Conservation (phyloP, 2,797 vertebrate species). For the Heliangelus exortis region DNA sequence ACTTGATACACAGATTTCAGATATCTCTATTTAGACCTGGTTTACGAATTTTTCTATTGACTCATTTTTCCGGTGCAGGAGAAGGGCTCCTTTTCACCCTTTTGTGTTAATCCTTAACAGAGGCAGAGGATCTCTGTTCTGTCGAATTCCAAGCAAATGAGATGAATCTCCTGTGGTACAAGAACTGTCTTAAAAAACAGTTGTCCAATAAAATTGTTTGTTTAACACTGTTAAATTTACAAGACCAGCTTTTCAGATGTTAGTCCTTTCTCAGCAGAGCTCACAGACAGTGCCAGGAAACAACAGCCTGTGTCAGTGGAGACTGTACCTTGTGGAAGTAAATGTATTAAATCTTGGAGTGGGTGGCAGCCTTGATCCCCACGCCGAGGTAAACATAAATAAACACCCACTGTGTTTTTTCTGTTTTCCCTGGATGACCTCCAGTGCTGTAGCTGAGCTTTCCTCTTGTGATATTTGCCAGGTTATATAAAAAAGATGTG, state of each 20-base stretch:
- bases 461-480: constrained; percentile 70
- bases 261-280: constrained; percentile 4
- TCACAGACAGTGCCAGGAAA: constrained; percentile 23
- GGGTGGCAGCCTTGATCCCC: constrained; percentile 9
- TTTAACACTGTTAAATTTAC: constrained; percentile 43
- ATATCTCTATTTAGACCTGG: background rate
- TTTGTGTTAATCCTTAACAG: background rate
- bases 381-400: constrained; percentile 63
- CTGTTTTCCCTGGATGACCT: constrained; percentile 50
- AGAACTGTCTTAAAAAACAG: background rate
- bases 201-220: background rate
- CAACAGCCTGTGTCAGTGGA: background rate
- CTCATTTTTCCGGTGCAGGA: background rate
- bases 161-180: background rate
- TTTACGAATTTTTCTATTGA: background rate
- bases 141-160: background rate
- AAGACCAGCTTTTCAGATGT: constrained; percentile 20
- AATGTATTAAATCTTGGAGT: constrained; percentile 20
- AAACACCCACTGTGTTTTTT: constrained; percentile 51
- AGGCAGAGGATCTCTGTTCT: background rate
- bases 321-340: constrained; percentile 7
- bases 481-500: constrained; percentile 63
- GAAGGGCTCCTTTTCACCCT: background rate
- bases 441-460: constrained; percentile 60
- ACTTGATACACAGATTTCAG: background rate